Conservation (phyloP, 2,888 invertebrate genomes). For the Sphaerophoria rueppellii region DNA sequence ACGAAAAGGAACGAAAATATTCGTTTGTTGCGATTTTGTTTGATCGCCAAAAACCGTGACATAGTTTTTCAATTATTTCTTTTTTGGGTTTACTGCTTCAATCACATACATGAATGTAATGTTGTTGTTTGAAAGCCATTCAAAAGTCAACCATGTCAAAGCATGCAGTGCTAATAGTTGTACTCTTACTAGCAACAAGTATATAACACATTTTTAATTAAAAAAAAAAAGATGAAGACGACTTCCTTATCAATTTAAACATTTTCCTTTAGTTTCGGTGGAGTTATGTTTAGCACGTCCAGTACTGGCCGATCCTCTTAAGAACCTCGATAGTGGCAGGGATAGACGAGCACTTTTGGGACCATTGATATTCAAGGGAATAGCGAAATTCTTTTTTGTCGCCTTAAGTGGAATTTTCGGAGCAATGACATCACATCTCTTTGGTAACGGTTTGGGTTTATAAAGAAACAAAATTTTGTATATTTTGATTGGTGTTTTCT, state of each 20-base stretch:
- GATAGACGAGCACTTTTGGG: constrained; percentile 16
- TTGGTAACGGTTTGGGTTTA: neutral
- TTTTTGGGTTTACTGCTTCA: neutral
- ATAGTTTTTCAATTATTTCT: constrained; percentile 4
- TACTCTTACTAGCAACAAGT: constrained; percentile 24
- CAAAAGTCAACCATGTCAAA: constrained; percentile 21
- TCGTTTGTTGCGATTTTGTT: neutral
- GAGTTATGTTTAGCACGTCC: constrained; percentile 13
- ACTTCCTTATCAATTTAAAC: neutral
- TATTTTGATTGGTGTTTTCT: neutral
- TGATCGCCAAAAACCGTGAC: constrained; percentile 2
- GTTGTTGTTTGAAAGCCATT: neutral
- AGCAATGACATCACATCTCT: constrained; percentile 34
- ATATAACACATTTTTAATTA: neutral
- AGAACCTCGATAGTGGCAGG: neutral
- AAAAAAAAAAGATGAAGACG: neutral
- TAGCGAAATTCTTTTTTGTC: constrained; percentile 11
- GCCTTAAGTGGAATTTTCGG: constrained; percentile 15
- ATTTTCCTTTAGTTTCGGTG: constrained; percentile 4
- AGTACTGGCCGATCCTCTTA: neutral
- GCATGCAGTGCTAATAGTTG: constrained; percentile 18
- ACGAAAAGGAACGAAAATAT: neutral
- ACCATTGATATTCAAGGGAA: neutral
- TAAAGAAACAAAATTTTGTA: neutral
- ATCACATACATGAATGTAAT: neutral